phyloP scores from a whole-genome alignment of 2,797 vertebrate species.

The Bufotes viridis region DNA sequence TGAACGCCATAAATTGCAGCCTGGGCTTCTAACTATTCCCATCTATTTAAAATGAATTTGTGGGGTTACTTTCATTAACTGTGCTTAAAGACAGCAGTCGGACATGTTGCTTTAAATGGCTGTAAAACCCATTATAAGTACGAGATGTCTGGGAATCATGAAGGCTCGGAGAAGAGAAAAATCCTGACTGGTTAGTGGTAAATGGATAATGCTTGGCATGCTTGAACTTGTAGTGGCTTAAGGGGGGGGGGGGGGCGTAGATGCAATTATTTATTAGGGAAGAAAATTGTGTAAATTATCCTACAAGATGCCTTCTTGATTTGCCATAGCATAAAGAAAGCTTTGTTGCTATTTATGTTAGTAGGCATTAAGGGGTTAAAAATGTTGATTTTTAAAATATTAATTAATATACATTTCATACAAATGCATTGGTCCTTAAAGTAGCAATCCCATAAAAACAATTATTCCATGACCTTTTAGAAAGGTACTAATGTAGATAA shows the following conservation, averaged over 20 bases:
- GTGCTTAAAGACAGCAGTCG: constrained; percentile 83
- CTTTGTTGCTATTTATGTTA: too few relatives aligned
- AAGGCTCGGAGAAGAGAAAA: constrained; percentile 55
- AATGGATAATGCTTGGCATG: background rate
- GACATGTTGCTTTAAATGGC: constrained; percentile 85
- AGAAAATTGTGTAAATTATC: background rate
- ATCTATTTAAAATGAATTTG: constrained; percentile 88
- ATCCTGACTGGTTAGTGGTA: background rate
- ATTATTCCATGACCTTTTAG: too few relatives aligned
- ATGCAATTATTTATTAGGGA: background rate
- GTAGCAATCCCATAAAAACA: too few relatives aligned
- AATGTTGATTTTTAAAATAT: too few relatives aligned
- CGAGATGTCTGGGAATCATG: constrained; percentile 79
- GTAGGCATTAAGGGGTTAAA: too few relatives aligned
- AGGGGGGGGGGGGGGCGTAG: background rate
- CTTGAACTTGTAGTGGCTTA: background rate
- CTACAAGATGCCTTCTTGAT: background rate
- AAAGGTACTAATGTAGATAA: too few relatives aligned
- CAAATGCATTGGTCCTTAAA: too few relatives aligned
- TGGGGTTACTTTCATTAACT: constrained; percentile 88
- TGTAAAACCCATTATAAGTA: constrained; percentile 82
- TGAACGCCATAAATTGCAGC: constrained; percentile 84
- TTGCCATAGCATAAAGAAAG: too few relatives aligned
- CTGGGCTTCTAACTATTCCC: constrained; percentile 86
- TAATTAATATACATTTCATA: too few relatives aligned